These are phyloP conservation scores for Myotis yumanensis DNA, from an alignment of 2,113 vertebrate species.

Conservation along the genomic window DNA sequence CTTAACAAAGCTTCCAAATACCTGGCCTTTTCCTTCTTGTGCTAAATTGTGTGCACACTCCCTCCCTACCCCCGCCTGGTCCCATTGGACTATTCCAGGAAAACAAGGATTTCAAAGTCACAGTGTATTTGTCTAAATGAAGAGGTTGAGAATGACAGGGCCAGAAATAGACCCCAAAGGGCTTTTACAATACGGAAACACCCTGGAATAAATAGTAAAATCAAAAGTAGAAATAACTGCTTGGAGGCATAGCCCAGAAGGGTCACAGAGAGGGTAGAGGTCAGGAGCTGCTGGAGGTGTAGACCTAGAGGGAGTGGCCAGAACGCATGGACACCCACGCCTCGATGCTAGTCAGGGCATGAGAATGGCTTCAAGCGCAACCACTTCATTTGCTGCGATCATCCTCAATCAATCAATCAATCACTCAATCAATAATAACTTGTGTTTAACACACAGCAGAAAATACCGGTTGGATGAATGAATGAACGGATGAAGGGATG, in stretches of 20 bases:
- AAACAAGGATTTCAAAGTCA: neutral
- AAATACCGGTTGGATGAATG: neutral
- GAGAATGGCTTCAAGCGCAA: neutral
- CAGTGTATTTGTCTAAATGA: neutral
- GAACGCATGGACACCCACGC: neutral
- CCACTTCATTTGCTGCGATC: neutral
- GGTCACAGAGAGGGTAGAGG: neutral
- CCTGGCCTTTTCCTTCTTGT: neutral
- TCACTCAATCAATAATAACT: neutral
- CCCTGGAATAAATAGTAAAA: neutral
- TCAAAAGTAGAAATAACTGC: neutral
- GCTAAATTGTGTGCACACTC: neutral
- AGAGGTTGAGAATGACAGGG: neutral
- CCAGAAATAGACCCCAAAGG: neutral
- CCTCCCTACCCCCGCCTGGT: neutral
- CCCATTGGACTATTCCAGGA: neutral
- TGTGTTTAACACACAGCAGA: neutral
- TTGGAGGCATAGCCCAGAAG: neutral
- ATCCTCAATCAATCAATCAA: neutral
- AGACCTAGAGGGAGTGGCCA: neutral
- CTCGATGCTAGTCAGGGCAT: neutral
- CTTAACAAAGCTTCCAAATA: neutral
- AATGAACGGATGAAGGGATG: neutral
- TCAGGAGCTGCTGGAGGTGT: fast-evolving
- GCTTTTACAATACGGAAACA: neutral